Evolutionary conservation across 2,888 invertebrate species (phyloP).

Genomic region (Eupithecia abbreviata): DNA sequence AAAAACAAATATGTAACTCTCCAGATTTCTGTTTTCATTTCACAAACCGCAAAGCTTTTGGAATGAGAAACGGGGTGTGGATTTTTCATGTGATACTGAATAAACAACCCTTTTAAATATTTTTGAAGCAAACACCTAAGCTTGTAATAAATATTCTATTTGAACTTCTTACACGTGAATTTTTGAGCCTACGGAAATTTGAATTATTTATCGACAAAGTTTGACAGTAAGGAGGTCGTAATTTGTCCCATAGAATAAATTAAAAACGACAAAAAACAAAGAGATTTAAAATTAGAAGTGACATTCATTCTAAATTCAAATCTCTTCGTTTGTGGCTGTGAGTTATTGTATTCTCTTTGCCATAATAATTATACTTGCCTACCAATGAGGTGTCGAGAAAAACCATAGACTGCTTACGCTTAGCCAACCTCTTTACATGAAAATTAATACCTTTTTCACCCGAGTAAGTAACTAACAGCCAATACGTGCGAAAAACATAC

Average conservation of each 20-base stretch:
- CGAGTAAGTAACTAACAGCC: no score
- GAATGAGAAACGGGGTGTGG: neutral
- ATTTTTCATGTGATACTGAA: slow-evolving; percentile 3
- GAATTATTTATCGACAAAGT: neutral
- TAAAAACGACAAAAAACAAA: neutral
- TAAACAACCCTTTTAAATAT: slow-evolving; percentile 5
- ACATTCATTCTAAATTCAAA: no score
- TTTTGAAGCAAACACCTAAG: neutral
- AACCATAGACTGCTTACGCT: slow-evolving; percentile 1
- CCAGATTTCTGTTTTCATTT: slow-evolving; percentile 4
- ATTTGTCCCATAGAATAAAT: neutral
- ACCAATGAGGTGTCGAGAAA: neutral
- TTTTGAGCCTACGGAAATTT: neutral
- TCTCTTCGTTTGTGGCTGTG: neutral
- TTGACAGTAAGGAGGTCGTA: neutral
- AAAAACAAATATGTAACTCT: slow-evolving; percentile 3
- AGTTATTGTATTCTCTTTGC: neutral
- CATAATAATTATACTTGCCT: no score
- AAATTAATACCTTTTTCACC: neutral
- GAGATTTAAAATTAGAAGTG: neutral
- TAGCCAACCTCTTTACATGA: neutral
- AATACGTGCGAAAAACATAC: no score
- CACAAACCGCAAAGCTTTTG: slow-evolving; percentile 14
- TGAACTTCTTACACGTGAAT: neutral
- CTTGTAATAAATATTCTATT: slow-evolving; percentile 4